Percentiles rank a stretch among this genome's conserved stretches.
These are phyloP conservation scores for Sprattus sprattus DNA, from an alignment of 2,113 vertebrate genomes.

Conservation along the genomic window DNA sequence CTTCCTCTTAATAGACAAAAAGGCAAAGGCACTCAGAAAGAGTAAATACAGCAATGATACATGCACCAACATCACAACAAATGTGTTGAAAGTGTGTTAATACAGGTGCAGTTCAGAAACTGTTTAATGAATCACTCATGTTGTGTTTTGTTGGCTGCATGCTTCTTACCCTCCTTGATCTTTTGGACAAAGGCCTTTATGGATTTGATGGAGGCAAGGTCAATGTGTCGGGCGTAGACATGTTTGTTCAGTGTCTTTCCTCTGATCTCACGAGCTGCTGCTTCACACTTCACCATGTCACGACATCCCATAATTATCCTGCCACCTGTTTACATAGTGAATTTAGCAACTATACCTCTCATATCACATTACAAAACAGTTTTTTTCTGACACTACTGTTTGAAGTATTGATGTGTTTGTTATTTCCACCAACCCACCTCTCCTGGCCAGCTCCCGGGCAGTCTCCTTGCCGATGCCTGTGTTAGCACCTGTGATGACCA, in stretches of 20 bases:
- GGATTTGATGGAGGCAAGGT: conserved; percentile 79
- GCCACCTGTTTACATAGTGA: conserved; percentile 65
- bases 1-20: conserved; percentile 66
- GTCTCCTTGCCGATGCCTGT: conserved; percentile 83
- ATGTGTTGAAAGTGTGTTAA: not conserved
- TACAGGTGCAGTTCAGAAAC: not conserved
- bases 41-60: not conserved
- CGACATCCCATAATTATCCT: conserved; percentile 83
- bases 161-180: conserved; percentile 47
- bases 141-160: not conserved
- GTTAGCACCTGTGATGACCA: conserved; percentile 84
- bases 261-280: conserved; percentile 75
- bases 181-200: conserved; percentile 74
- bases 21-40: not conserved
- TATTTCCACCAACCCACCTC: conserved; percentile 56
- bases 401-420: not conserved
- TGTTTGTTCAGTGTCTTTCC: conserved; percentile 76
- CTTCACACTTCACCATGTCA: conserved; percentile 81
- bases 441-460: conserved; percentile 75
- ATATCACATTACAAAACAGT: not conserved
- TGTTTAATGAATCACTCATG: not conserved
- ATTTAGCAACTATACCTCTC: not conserved
- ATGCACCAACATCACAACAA: not conserved
- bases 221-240: conserved; percentile 69
- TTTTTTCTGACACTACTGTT: too few relatives aligned